Conservation (phyloP, 1,140 invertebrate genomes). For the Penaeus indicus region DNA sequence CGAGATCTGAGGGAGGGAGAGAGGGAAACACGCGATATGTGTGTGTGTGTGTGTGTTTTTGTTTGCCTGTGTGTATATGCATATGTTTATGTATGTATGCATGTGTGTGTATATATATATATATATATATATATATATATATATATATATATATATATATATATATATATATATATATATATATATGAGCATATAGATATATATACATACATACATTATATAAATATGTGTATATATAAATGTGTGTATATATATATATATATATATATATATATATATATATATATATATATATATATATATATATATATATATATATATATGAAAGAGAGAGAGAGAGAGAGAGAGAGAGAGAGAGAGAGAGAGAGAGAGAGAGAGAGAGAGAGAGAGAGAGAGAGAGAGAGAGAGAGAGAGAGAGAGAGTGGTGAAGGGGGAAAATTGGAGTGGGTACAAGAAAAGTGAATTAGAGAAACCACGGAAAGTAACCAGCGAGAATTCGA, state of each 20-base stretch:
- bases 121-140: no score
- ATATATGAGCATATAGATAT: no score
- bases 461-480: not conserved
- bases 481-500: not conserved
- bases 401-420: not conserved
- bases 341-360: not conserved
- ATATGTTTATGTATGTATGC: no score
- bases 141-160: no score
- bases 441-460: not conserved
- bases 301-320: not conserved
- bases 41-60: not conserved
- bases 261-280: conserved; percentile 9
- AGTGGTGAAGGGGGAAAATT: not conserved
- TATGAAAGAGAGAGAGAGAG: conserved; percentile 4
- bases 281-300: not conserved
- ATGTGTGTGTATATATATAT: no score
- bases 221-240: no score
- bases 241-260: not conserved
- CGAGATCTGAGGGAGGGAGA: no score
- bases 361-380: not conserved
- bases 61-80: no score
- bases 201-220: no score
- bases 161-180: no score
- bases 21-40: not conserved
- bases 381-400: not conserved